phyloP scores from a whole-genome alignment of 1,140 invertebrate species.

The Pollicipes pollicipes region DNA sequence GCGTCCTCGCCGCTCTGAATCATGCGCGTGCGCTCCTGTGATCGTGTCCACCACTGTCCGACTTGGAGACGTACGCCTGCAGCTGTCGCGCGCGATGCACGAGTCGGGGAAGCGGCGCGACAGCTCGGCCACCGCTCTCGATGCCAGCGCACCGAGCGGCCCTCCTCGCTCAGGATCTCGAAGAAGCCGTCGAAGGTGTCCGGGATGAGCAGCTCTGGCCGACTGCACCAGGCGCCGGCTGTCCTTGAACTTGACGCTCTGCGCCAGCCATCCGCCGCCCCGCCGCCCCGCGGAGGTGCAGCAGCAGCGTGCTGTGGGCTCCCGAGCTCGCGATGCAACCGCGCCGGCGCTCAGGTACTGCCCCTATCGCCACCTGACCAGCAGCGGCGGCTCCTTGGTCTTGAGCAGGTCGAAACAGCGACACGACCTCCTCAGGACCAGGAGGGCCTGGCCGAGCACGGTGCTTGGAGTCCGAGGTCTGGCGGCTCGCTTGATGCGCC shows the following conservation, averaged over 20 bases:
- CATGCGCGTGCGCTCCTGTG: background rate
- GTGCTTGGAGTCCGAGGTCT: constrained; percentile 20
- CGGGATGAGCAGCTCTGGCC: constrained; percentile 69
- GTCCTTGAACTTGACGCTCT: constrained; percentile 81
- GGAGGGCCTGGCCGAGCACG: background rate
- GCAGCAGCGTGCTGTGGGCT: constrained; percentile 34
- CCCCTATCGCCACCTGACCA: background rate
- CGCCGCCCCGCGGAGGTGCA: constrained; percentile 62
- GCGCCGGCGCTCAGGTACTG: background rate
- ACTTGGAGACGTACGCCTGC: constrained; percentile 43
- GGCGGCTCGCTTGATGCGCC: constrained; percentile 3
- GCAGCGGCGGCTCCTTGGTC: background rate
- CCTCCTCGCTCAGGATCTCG: constrained; percentile 82
- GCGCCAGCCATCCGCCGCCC: constrained; percentile 60
- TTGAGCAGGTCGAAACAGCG: background rate
- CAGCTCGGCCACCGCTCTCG: constrained; percentile 64
- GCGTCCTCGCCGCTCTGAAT: constrained; percentile 28
- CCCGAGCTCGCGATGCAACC: background rate
- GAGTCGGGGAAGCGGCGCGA: constrained; percentile 54
- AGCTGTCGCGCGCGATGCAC: constrained; percentile 65
- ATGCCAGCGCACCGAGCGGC: constrained; percentile 73
- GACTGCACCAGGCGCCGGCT: constrained; percentile 47
- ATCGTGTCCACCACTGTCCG: constrained; percentile 42
- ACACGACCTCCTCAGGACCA: background rate
- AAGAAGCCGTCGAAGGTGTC: constrained; percentile 80